phyloP scores from a whole-genome alignment of 2,888 invertebrate genomes.

The Ophion ventricosus region DNA sequence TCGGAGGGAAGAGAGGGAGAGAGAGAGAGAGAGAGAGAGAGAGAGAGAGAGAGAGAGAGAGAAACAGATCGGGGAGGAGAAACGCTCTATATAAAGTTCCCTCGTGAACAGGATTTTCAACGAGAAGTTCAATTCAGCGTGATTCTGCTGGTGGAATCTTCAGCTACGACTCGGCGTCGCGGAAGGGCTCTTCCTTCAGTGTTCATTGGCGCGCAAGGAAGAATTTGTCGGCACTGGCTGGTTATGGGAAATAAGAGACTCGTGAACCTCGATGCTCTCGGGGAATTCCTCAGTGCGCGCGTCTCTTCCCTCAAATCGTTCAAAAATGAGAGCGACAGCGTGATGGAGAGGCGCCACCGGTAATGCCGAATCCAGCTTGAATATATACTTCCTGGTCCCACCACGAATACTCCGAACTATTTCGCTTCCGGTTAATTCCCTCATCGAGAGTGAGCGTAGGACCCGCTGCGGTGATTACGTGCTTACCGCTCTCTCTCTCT shows the following conservation, averaged over 20 bases:
- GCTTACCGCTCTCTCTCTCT: conserved; percentile 14
- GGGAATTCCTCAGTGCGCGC: background rate
- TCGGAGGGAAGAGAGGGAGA: background rate
- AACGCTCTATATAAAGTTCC: conserved; percentile 40
- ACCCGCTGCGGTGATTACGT: conserved; percentile 63
- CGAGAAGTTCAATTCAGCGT: conserved; percentile 54
- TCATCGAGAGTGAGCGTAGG: conserved; percentile 45
- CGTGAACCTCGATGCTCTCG: conserved; percentile 12
- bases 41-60: conserved; percentile 2
- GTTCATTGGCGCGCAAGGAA: conserved; percentile 31
- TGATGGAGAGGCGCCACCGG: conserved; percentile 13
- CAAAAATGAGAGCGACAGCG: conserved; percentile 4
- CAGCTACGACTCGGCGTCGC: conserved; percentile 14
- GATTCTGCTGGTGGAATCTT: conserved; percentile 42
- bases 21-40: background rate
- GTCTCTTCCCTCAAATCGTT: conserved; percentile 2
- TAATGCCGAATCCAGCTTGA: conserved; percentile 14
- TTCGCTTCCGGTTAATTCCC: conserved; percentile 30
- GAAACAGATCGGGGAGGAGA: conserved; percentile 11
- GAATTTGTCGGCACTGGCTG: conserved; percentile 29
- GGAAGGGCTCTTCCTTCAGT: conserved; percentile 35
- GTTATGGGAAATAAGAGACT: background rate
- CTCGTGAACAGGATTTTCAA: conserved; percentile 49
- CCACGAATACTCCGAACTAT: conserved; percentile 36
- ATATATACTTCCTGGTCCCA: conserved; percentile 31